Conservation (phyloP, 2,797 vertebrate genomes). For the Galaxias olidus region DNA sequence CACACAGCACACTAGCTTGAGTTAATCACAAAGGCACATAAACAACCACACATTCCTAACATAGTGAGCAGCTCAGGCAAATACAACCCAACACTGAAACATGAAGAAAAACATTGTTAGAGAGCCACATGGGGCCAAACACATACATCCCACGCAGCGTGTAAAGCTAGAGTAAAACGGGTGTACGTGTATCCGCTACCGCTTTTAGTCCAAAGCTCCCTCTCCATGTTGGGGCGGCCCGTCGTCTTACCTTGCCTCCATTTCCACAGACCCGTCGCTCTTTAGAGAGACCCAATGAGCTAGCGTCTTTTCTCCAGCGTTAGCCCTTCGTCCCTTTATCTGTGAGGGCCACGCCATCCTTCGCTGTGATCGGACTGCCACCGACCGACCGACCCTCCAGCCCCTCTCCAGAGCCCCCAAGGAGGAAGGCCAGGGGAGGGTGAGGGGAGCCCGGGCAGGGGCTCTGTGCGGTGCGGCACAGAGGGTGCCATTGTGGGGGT, state of each 20-base stretch:
- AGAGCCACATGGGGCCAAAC: too few relatives aligned
- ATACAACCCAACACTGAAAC: too few relatives aligned
- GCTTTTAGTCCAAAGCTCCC: too few relatives aligned
- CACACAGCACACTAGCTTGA: neutral
- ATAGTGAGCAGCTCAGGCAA: neutral
- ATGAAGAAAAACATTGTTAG: too few relatives aligned
- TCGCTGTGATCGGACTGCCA: too few relatives aligned
- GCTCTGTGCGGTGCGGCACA: slow-evolving; percentile 15
- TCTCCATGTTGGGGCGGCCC: neutral
- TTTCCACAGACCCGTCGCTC: slow-evolving; percentile 18
- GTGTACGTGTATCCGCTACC: too few relatives aligned
- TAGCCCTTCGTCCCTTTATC: neutral
- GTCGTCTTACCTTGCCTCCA: slow-evolving; percentile 46
- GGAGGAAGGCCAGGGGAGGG: slow-evolving; percentile 7
- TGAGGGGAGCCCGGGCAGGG: slow-evolving; percentile 20
- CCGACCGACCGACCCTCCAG: too few relatives aligned
- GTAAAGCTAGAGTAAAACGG: too few relatives aligned
- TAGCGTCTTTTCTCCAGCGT: neutral
- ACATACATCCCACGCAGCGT: too few relatives aligned
- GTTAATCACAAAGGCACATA: neutral
- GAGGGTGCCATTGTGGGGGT: slow-evolving; percentile 33
- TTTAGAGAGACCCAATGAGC: neutral
- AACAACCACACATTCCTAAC: neutral
- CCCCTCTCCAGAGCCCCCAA: neutral
- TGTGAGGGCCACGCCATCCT: too few relatives aligned